Conservation (phyloP, 2,888 invertebrate genomes). For the Ennomos quercinarius region DNA sequence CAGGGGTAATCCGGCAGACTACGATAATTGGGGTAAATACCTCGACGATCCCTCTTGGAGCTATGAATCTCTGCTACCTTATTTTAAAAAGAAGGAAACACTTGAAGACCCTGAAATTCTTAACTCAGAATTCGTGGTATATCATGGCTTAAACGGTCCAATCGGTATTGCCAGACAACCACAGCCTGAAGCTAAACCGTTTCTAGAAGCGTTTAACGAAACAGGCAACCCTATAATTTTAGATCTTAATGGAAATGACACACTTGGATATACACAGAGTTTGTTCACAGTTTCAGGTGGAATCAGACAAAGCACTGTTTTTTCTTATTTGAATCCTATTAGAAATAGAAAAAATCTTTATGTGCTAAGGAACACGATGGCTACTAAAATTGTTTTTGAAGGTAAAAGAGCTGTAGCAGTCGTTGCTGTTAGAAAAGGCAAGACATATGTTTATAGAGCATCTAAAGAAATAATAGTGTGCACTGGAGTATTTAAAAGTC, state of each 20-base stretch:
- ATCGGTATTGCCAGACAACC: constrained; percentile 59
- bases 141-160: constrained; percentile 67
- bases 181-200: constrained; percentile 39
- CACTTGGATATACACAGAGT: constrained; percentile 72
- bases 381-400: constrained; percentile 72
- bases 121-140: constrained; percentile 38
- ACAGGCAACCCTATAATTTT: constrained; percentile 59
- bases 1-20: constrained; percentile 49
- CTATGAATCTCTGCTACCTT: constrained; percentile 47
- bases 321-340: constrained; percentile 68
- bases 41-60: constrained; percentile 47
- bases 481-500: constrained; percentile 72
- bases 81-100: constrained; percentile 56
- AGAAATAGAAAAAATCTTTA: constrained; percentile 58
- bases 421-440: constrained; percentile 38
- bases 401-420: constrained; percentile 70
- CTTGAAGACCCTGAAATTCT: constrained; percentile 44
- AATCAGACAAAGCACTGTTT: constrained; percentile 75
- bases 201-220: constrained; percentile 66
- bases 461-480: constrained; percentile 75
- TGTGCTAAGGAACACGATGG: constrained; percentile 71
- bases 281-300: constrained; percentile 69
- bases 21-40: constrained; percentile 46
- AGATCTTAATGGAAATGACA: constrained; percentile 33
- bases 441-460: constrained; percentile 49